A percentile compares a stretch with the other conserved stretches of the same genome.
phyloP scores from a whole-genome alignment of 1,140 invertebrate species.

The Drosophila navojoa region DNA sequence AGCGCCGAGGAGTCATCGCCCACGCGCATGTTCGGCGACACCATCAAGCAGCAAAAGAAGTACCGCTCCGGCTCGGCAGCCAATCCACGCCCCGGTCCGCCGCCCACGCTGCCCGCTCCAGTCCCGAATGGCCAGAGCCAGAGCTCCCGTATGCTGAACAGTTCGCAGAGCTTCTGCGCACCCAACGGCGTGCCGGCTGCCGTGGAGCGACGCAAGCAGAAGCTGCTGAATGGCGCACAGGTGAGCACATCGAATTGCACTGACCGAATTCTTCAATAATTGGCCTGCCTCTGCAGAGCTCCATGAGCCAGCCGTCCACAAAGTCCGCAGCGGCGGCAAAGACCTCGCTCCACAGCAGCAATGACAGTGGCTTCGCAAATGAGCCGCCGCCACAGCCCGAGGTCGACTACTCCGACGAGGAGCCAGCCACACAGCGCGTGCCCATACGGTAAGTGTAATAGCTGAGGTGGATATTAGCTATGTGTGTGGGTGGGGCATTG shows the following conservation, averaged over 20 bases:
- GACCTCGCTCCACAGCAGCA: slow-evolving; percentile 93
- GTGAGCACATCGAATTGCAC: slow-evolving; percentile 8
- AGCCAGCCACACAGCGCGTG: slow-evolving; percentile 87
- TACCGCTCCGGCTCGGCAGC: slow-evolving; percentile 60
- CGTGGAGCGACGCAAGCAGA: slow-evolving; percentile 78
- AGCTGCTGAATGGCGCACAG: slow-evolving; percentile 71
- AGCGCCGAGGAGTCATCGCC: slow-evolving; percentile 84
- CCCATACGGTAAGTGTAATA: slow-evolving; percentile 88
- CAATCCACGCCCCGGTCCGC: slow-evolving; percentile 85
- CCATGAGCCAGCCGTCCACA: slow-evolving; percentile 51
- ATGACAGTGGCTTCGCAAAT: slow-evolving; percentile 95
- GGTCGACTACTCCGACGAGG: slow-evolving; percentile 95
- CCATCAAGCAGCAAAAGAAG: slow-evolving; percentile 80
- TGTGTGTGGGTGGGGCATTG: not conserved
- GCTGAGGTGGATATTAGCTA: not conserved
- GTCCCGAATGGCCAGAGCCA: slow-evolving; percentile 84
- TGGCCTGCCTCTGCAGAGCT: slow-evolving; percentile 28
- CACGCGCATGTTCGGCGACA: slow-evolving; percentile 86
- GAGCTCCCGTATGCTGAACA: slow-evolving; percentile 83
- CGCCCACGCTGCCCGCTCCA: slow-evolving; percentile 87
- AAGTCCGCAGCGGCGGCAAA: slow-evolving; percentile 85
- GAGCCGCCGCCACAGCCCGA: slow-evolving; percentile 93
- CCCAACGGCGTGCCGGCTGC: slow-evolving; percentile 71
- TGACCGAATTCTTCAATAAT: not conserved
- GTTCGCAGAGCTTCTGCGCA: slow-evolving; percentile 85